Evolutionary conservation across 2,113 vertebrate species (phyloP).

Genomic region (Trogon surrucura): DNA sequence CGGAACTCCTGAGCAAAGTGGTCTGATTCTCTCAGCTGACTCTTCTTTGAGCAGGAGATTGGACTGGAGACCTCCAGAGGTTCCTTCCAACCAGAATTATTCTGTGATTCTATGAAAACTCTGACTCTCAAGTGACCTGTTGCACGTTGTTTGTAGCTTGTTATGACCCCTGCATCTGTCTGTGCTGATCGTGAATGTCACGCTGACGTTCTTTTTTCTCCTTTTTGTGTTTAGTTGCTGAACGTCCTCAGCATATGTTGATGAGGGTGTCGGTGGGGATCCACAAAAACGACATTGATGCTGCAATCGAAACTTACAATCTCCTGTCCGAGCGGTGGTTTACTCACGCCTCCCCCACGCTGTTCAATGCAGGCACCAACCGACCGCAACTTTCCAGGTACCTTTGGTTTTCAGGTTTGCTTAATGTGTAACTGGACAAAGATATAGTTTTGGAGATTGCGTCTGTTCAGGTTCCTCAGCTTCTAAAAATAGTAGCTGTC

Average conservation of each 20-base stretch:
- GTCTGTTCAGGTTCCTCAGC: accelerated
- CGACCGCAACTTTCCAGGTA: conserved; percentile 96
- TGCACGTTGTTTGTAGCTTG: not conserved
- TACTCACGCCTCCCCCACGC: conserved; percentile 94
- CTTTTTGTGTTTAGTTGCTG: conserved; percentile 80
- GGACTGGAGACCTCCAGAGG: not conserved
- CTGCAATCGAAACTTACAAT: conserved; percentile 94
- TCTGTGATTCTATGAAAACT: not conserved
- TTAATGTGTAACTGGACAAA: accelerated
- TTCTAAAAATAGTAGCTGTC: not conserved
- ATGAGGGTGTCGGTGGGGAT: conserved; percentile 96
- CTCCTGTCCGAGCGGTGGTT: conserved; percentile 96
- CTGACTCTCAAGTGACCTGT: accelerated
- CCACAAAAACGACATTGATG: conserved; percentile 88
- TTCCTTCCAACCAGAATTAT: not conserved
- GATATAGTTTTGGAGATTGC: accelerated
- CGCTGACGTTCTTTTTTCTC: accelerated
- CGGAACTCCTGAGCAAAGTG: not conserved
- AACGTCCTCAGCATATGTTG: conserved; percentile 96
- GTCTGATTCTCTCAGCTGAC: not conserved
- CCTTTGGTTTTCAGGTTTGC: too few relatives aligned
- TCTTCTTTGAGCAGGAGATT: not conserved
- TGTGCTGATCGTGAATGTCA: not conserved
- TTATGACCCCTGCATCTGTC: accelerated
- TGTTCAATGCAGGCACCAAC: conserved; percentile 96